These are phyloP conservation scores for Silurus asotus DNA, from an alignment of 2,113 vertebrate genomes.

Conservation along the genomic window DNA sequence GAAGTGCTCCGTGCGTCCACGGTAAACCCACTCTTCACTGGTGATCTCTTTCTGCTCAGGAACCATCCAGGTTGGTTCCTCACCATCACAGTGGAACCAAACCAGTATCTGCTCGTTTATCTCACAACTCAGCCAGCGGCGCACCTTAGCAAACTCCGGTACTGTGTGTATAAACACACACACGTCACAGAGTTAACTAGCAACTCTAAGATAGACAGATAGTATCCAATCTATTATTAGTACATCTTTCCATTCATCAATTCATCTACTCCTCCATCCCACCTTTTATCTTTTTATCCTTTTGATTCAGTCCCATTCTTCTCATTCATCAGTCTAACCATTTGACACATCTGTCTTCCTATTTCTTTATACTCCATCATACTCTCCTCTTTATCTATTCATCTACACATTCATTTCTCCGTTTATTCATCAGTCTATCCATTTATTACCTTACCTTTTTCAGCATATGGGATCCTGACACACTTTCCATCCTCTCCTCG, in stretches of 20 bases:
- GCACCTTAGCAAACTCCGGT: constrained; percentile 70
- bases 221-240: not conserved
- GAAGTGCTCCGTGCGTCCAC: constrained; percentile 73
- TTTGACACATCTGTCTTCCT: too few relatives aligned
- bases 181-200: not conserved
- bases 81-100: constrained; percentile 77
- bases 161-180: constrained; percentile 62
- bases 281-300: too few relatives aligned
- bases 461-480: constrained; percentile 69
- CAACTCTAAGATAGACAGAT: not conserved
- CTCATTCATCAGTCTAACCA: too few relatives aligned
- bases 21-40: constrained; percentile 70
- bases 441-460: constrained; percentile 67
- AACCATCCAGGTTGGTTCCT: constrained; percentile 66
- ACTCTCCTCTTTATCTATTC: too few relatives aligned
- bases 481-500: constrained; percentile 75
- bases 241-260: not conserved
- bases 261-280: not conserved
- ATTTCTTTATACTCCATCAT: too few relatives aligned
- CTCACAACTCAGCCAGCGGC: constrained; percentile 74
- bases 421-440: not conserved
- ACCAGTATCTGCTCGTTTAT: constrained; percentile 72
- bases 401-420: not conserved
- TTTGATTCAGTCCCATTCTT: too few relatives aligned
- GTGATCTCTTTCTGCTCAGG: constrained; percentile 71